Conservation (phyloP, 2,797 vertebrate species). For the Ptychadena robeensis region DNA sequence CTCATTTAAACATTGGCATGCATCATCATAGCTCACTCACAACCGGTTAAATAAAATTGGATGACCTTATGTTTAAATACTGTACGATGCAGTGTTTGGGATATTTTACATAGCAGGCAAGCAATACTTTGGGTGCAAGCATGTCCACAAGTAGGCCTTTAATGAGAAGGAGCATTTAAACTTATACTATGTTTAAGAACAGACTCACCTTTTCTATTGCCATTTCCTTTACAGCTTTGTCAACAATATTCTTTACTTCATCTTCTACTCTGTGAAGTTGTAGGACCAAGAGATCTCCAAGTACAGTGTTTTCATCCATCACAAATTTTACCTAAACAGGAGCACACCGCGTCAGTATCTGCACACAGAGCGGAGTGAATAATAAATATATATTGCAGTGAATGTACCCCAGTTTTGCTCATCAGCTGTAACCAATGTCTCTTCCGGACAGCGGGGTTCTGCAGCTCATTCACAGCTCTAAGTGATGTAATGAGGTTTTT, state of each 20-base stretch:
- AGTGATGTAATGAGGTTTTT: slow-evolving; percentile 79
- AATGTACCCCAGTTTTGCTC: slow-evolving; percentile 72
- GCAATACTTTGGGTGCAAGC: too few relatives aligned
- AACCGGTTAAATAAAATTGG: too few relatives aligned
- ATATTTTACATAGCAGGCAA: too few relatives aligned
- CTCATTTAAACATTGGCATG: too few relatives aligned
- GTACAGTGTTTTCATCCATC: slow-evolving; percentile 78
- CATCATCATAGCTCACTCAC: too few relatives aligned
- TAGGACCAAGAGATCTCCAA: slow-evolving; percentile 79
- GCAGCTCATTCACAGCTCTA: slow-evolving; percentile 80
- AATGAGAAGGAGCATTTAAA: too few relatives aligned
- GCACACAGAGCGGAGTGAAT: background rate
- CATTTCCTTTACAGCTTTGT: slow-evolving; percentile 83
- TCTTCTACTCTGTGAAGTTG: slow-evolving; percentile 81
- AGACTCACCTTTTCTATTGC: slow-evolving; percentile 67
- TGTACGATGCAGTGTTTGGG: too few relatives aligned
- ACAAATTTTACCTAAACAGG: slow-evolving; percentile 76
- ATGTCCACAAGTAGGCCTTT: too few relatives aligned
- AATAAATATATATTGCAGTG: background rate
- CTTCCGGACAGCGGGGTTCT: slow-evolving; percentile 74
- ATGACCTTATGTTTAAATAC: too few relatives aligned
- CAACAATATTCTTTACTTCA: slow-evolving; percentile 81
- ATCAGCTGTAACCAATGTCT: slow-evolving; percentile 81
- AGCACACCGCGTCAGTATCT: slow-evolving; percentile 20
- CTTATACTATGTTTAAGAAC: too few relatives aligned